phyloP scores from a whole-genome alignment of 2,888 invertebrate species.

The Ophonus ardosiacus region DNA sequence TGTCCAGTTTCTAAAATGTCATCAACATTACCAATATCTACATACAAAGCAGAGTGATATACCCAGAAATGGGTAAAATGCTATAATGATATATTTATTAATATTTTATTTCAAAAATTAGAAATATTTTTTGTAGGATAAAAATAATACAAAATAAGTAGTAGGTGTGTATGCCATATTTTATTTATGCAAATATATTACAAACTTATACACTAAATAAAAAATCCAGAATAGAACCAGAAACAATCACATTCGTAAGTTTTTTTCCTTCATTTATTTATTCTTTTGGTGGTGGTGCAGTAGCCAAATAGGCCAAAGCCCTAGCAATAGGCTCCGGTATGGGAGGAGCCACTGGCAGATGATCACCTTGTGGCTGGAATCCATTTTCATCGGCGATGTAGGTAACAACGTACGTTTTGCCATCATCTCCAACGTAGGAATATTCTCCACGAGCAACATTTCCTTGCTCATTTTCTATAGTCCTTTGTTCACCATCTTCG shows the following conservation, averaged over 20 bases:
- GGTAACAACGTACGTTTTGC: slow-evolving; percentile 74
- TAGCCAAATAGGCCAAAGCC: slow-evolving; percentile 78
- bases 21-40: no score
- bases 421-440: slow-evolving; percentile 77
- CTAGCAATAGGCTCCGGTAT: slow-evolving; percentile 79
- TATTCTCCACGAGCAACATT: slow-evolving; percentile 73
- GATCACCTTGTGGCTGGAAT: slow-evolving; percentile 76
- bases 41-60: no score
- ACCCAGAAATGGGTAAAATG: no score
- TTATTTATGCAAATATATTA: slow-evolving; percentile 54
- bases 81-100: no score
- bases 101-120: no score
- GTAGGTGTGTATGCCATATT: slow-evolving; percentile 56
- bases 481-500: slow-evolving; percentile 79
- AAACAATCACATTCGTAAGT: slow-evolving; percentile 13
- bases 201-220: slow-evolving; percentile 58
- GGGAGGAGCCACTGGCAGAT: slow-evolving; percentile 73
- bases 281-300: slow-evolving; percentile 71
- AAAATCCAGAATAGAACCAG: slow-evolving; percentile 45
- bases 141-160: slow-evolving; percentile 42
- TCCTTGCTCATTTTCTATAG: slow-evolving; percentile 75
- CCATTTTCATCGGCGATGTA: slow-evolving; percentile 80
- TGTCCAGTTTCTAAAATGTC: no score
- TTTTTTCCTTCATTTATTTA: background rate
- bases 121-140: background rate